Conservation (phyloP, 2,113 vertebrate genomes). For the Microcebus murinus region DNA sequence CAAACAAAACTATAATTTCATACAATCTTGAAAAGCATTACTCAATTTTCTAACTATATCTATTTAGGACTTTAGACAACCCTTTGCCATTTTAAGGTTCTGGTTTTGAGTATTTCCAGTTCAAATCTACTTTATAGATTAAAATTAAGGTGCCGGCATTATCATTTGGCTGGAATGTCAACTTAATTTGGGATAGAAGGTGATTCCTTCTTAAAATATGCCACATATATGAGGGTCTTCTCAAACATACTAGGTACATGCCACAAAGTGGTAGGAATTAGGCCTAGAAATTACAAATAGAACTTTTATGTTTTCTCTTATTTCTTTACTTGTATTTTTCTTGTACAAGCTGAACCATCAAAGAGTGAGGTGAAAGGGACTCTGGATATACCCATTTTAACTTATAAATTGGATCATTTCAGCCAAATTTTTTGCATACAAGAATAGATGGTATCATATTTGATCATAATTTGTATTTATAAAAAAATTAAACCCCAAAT, state of each 20-base stretch:
- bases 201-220: background rate
- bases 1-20: background rate
- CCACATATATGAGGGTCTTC: background rate
- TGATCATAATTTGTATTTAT: slow-evolving; percentile 70
- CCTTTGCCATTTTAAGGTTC: background rate
- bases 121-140: background rate
- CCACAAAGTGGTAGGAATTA: background rate
- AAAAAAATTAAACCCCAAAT: background rate
- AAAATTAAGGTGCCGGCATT: background rate
- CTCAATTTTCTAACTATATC: background rate
- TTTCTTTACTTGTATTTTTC: slow-evolving; percentile 45
- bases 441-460: slow-evolving; percentile 83
- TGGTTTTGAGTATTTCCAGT: background rate
- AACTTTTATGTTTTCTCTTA: slow-evolving; percentile 49
- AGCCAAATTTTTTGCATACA: slow-evolving; percentile 80
- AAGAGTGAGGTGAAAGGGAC: slow-evolving; percentile 53
- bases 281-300: slow-evolving; percentile 45
- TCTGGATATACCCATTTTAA: slow-evolving; percentile 77
- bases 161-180: background rate
- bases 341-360: background rate
- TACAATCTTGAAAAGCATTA: background rate
- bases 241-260: background rate
- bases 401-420: slow-evolving; percentile 79
- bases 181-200: background rate
- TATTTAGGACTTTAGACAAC: background rate